These are phyloP conservation scores for Zapus hudsonius DNA, from an alignment of 2,113 vertebrate species.

Conservation along the genomic window DNA sequence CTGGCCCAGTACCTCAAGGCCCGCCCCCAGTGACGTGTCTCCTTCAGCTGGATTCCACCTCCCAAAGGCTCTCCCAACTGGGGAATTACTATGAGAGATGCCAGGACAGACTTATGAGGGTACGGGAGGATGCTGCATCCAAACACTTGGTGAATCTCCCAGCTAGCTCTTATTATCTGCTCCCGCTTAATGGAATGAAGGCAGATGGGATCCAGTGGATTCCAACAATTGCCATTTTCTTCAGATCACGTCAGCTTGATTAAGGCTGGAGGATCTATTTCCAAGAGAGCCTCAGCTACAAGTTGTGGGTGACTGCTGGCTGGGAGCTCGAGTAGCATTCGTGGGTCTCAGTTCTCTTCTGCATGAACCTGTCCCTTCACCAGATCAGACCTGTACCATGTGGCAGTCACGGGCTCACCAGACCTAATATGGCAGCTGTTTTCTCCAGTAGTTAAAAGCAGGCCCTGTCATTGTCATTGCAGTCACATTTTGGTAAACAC, in stretches of 20 bases:
- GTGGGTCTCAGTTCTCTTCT: not conserved
- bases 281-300: not conserved
- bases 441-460: not conserved
- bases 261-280: not conserved
- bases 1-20: not conserved
- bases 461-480: not conserved
- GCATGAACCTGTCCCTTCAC: fast-evolving
- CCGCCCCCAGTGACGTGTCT: too few species aligned
- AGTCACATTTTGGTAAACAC: not conserved
- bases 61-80: too few species aligned
- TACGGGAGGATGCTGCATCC: too few species aligned
- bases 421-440: not conserved
- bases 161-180: not conserved
- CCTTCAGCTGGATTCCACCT: too few species aligned
- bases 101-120: too few species aligned
- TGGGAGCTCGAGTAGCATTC: not conserved
- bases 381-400: not conserved
- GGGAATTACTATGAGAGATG: too few species aligned
- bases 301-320: not conserved
- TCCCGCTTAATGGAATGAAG: conserved; percentile 2
- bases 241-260: not conserved
- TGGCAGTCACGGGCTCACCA: not conserved
- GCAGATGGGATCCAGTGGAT: not conserved
- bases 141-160: not conserved
- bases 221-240: not conserved